phyloP scores from a whole-genome alignment of 2,888 invertebrate genomes.

The Eudemis profundana region DNA sequence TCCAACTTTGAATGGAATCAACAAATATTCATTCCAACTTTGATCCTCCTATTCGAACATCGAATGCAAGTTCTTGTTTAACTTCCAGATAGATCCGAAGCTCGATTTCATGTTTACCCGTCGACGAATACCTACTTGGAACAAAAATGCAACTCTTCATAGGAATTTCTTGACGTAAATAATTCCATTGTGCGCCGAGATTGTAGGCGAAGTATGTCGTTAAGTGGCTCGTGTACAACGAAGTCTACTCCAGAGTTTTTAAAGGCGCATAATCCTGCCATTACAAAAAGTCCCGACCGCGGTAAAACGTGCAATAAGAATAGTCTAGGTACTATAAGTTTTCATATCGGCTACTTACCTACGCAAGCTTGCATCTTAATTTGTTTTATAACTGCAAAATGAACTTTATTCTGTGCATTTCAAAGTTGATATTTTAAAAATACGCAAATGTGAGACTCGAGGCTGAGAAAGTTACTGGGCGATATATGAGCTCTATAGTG shows the following conservation, averaged over 20 bases:
- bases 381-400: neutral
- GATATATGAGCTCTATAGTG: conserved; percentile 35
- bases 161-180: conserved; percentile 35
- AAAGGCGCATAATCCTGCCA: conserved; percentile 64
- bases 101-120: conserved; percentile 39
- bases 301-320: conserved; percentile 75
- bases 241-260: conserved; percentile 65
- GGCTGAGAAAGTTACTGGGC: conserved; percentile 2
- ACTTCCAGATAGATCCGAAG: conserved; percentile 58
- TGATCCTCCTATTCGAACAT: conserved; percentile 45
- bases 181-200: conserved; percentile 37
- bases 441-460: neutral
- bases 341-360: conserved; percentile 35
- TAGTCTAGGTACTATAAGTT: conserved; percentile 51
- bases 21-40: conserved; percentile 60
- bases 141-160: conserved; percentile 33
- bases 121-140: conserved; percentile 19
- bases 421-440: conserved; percentile 6
- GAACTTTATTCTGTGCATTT: neutral
- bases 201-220: conserved; percentile 42
- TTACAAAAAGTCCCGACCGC: conserved; percentile 70
- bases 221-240: conserved; percentile 46
- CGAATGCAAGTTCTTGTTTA: conserved; percentile 58
- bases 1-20: conserved; percentile 55
- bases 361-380: conserved; percentile 10